Percentiles rank a stretch among this genome's conserved stretches.
These are phyloP conservation scores for Manacus vitellinus DNA, from an alignment of 2,113 vertebrate species.

Conservation along the genomic window DNA sequence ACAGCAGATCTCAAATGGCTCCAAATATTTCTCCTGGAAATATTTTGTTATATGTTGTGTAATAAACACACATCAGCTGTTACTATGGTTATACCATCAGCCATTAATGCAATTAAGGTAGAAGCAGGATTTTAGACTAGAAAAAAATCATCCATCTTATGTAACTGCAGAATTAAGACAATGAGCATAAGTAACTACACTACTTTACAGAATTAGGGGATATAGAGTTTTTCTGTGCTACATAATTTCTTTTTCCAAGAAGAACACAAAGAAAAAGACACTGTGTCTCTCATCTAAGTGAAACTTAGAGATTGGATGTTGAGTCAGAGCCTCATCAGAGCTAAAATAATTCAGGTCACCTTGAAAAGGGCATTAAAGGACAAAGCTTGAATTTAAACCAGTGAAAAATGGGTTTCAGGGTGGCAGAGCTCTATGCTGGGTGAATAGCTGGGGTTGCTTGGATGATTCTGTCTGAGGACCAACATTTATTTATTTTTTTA, in stretches of 20 bases:
- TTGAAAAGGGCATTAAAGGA: constrained; percentile 8
- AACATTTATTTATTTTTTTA: background rate
- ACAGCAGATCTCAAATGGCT: background rate
- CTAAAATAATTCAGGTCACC: background rate
- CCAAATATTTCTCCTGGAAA: background rate
- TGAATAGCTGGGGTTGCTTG: background rate
- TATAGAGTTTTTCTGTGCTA: background rate
- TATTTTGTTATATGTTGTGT: constrained; percentile 11
- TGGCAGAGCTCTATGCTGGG: background rate
- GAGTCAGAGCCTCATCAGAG: background rate
- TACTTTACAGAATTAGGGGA: background rate
- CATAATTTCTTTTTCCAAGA: constrained; percentile 13
- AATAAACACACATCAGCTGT: constrained; percentile 14
- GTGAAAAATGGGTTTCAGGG: background rate
- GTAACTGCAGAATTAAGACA: constrained; percentile 36
- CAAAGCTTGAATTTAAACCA: background rate
- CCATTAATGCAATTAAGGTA: constrained; percentile 45
- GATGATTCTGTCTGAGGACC: background rate
- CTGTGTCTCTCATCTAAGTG: background rate
- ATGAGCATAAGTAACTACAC: background rate
- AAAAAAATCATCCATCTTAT: constrained; percentile 37
- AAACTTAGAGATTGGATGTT: background rate
- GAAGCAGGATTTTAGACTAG: constrained; percentile 31
- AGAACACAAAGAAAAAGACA: background rate
- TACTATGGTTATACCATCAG: constrained; percentile 50